These are phyloP conservation scores for Triops longicaudatus DNA, from an alignment of 1,140 invertebrate species.

Conservation along the genomic window DNA sequence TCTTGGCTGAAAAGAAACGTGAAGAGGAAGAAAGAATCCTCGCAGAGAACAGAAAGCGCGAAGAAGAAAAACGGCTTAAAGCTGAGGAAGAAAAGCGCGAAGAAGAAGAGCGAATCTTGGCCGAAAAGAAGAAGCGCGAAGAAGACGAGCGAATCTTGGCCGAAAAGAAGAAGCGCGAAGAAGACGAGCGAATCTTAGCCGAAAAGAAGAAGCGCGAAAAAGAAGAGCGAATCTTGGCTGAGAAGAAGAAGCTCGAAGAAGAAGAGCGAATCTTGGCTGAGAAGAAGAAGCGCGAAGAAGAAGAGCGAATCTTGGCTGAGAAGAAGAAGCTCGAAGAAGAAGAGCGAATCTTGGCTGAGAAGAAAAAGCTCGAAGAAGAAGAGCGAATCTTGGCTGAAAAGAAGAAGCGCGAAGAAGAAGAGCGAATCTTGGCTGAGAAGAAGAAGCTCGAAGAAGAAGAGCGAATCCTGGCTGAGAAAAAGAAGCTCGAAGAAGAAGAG, in stretches of 20 bases:
- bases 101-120: conserved; percentile 31
- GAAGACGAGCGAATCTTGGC: conserved; percentile 22
- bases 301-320: conserved; percentile 28
- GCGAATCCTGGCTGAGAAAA: conserved; percentile 32
- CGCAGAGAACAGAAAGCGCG: neutral
- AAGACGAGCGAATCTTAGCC: conserved; percentile 10
- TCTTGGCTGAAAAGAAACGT: neutral
- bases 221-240: conserved; percentile 33
- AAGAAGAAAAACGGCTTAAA: conserved; percentile 21
- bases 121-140: conserved; percentile 24
- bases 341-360: conserved; percentile 33
- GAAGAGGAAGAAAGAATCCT: neutral
- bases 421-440: conserved; percentile 29
- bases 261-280: conserved; percentile 27
- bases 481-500: conserved; percentile 22
- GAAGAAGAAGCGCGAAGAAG: conserved; percentile 30
- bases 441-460: conserved; percentile 31
- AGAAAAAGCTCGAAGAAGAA: conserved; percentile 31
- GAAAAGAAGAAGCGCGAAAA: conserved; percentile 30
- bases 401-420: conserved; percentile 25
- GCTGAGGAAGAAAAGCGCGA: conserved; percentile 24
- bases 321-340: conserved; percentile 30
- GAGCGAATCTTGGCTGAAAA: conserved; percentile 24
- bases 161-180: conserved; percentile 32
- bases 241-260: conserved; percentile 31